Evolutionary conservation across 2,113 vertebrate species (phyloP).

Genomic region (Pontoporia blainvillei): DNA sequence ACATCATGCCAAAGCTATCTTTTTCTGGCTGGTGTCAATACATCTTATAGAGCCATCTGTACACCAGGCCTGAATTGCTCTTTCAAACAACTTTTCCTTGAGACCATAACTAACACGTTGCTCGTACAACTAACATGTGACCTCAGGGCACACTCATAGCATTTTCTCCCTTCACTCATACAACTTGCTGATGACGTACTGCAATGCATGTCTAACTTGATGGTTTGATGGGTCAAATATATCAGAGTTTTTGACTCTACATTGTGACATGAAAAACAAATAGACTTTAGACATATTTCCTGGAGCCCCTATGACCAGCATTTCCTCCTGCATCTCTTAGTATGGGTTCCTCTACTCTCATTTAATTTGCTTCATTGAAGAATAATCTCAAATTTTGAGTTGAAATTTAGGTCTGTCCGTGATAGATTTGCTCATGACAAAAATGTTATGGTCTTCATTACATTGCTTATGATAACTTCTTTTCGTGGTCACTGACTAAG

Average conservation of each 20-base stretch:
- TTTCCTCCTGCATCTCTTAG: conserved; percentile 47
- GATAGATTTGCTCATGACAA: conserved; percentile 64
- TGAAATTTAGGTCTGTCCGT: conserved; percentile 59
- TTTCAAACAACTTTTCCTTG: not conserved
- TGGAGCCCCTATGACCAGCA: not conserved
- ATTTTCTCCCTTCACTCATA: not conserved
- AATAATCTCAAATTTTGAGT: conserved; percentile 63
- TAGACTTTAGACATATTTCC: not conserved
- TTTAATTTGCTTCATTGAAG: conserved; percentile 68
- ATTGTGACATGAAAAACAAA: not conserved
- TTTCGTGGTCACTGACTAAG: conserved; percentile 69
- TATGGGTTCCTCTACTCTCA: conserved; percentile 44
- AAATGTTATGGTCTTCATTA: conserved; percentile 64
- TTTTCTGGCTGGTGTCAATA: not conserved
- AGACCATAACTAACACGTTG: not conserved
- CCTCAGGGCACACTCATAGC: not conserved
- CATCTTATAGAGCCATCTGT: not conserved
- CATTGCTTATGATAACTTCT: conserved; percentile 73
- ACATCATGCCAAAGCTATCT: no score
- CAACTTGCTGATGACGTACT: not conserved
- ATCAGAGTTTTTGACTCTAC: not conserved
- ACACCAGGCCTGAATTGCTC: not conserved
- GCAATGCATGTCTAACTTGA: not conserved
- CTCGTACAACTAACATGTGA: fast-evolving
- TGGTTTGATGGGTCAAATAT: not conserved